These are phyloP conservation scores for Nomada lathburiana DNA, from an alignment of 2,888 invertebrate genomes.

Conservation along the genomic window DNA sequence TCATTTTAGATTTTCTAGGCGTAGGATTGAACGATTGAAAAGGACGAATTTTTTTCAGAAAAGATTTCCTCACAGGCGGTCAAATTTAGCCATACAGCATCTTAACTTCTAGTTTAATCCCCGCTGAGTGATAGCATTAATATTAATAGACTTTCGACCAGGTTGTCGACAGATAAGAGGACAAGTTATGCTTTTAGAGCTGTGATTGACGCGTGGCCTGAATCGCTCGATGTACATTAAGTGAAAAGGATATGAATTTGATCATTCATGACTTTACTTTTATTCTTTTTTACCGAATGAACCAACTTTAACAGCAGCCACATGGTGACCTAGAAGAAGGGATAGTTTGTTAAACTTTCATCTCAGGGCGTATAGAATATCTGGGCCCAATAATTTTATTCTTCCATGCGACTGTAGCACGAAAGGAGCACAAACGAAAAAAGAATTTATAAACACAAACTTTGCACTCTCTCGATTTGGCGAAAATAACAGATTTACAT, in stretches of 20 bases:
- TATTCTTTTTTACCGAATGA: background rate
- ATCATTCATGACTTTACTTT: background rate
- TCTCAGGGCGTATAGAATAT: slow-evolving; percentile 54
- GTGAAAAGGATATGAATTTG: slow-evolving; percentile 7
- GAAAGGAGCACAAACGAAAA: too few species aligned
- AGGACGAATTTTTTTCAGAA: background rate
- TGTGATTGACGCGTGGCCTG: slow-evolving; percentile 32
- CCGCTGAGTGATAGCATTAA: slow-evolving; percentile 35
- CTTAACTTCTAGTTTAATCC: background rate
- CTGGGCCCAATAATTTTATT: background rate
- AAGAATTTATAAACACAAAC: too few species aligned
- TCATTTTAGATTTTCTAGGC: too few species aligned
- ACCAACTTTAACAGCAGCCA: slow-evolving; percentile 28
- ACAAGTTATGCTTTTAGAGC: slow-evolving; percentile 49
- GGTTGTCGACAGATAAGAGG: slow-evolving; percentile 36
- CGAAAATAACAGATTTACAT: too few species aligned
- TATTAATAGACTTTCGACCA: slow-evolving; percentile 38
- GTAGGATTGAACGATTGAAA: too few species aligned
- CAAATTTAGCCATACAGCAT: slow-evolving; percentile 1
- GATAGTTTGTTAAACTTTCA: slow-evolving; percentile 70
- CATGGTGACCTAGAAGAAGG: slow-evolving; percentile 26
- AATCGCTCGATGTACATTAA: slow-evolving; percentile 36
- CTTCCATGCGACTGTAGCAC: background rate
- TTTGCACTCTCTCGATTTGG: too few species aligned
- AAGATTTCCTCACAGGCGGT: background rate